phyloP scores from a whole-genome alignment of 2,888 invertebrate genomes.

The Polydrusus tereticollis region DNA sequence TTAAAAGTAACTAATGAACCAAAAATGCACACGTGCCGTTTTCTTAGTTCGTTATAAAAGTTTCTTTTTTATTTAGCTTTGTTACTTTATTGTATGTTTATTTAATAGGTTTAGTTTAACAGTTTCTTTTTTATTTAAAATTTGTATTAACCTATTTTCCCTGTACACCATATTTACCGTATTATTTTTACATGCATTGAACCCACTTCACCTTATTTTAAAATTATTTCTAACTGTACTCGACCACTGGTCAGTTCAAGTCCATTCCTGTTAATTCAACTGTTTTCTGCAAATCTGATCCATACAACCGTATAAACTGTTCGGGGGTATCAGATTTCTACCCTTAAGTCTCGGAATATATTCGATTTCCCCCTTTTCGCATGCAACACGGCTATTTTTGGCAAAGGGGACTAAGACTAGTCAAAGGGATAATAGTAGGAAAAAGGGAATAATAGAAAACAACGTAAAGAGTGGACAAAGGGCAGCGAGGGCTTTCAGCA shows the following conservation, averaged over 20 bases:
- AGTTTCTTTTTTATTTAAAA: no score
- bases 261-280: constrained; percentile 31
- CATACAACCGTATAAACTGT: constrained; percentile 63
- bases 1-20: no score
- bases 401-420: constrained; percentile 10
- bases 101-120: no score
- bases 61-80: no score
- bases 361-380: constrained; percentile 27
- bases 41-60: no score
- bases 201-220: background rate
- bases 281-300: constrained; percentile 55
- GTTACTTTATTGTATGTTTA: no score
- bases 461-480: constrained; percentile 32
- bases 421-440: constrained; percentile 17
- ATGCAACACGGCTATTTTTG: constrained; percentile 38
- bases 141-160: no score
- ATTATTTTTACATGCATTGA: no score
- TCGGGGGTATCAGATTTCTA: constrained; percentile 56
- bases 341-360: constrained; percentile 8
- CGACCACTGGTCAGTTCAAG: background rate
- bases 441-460: constrained; percentile 28
- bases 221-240: background rate
- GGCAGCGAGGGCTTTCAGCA: constrained; percentile 22
- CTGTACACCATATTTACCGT: no score
- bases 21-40: no score